Evolutionary conservation across 2,113 vertebrate genomes (phyloP).

Genomic region (Baryphthengus martii): DNA sequence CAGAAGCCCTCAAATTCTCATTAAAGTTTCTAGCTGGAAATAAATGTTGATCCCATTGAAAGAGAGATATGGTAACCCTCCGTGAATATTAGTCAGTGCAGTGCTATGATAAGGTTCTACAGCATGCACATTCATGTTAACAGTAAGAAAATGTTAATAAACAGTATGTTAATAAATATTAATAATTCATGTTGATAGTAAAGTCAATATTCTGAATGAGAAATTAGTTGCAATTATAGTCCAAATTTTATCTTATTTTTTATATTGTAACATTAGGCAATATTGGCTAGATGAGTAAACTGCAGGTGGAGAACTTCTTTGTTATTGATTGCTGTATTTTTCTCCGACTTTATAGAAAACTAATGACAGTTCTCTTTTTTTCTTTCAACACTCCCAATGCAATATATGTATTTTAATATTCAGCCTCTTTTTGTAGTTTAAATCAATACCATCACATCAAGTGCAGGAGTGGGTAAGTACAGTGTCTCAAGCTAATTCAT

Average conservation of each 20-base stretch:
- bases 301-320: neutral
- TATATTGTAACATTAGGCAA: neutral
- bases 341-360: neutral
- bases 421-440: neutral
- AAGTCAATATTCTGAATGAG: neutral
- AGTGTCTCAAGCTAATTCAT: neutral
- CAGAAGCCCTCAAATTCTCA: neutral
- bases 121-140: neutral
- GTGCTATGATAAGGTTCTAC: neutral
- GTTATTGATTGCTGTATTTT: neutral
- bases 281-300: neutral
- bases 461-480: neutral
- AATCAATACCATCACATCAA: neutral
- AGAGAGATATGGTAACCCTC: neutral
- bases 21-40: neutral
- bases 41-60: neutral
- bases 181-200: neutral
- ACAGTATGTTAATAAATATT: neutral
- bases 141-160: neutral
- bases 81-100: neutral
- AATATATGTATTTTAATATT: neutral
- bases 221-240: neutral
- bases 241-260: neutral
- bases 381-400: neutral
- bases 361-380: neutral